phyloP scores from a whole-genome alignment of 2,113 vertebrate genomes.

The Pterophyllum scalare region DNA sequence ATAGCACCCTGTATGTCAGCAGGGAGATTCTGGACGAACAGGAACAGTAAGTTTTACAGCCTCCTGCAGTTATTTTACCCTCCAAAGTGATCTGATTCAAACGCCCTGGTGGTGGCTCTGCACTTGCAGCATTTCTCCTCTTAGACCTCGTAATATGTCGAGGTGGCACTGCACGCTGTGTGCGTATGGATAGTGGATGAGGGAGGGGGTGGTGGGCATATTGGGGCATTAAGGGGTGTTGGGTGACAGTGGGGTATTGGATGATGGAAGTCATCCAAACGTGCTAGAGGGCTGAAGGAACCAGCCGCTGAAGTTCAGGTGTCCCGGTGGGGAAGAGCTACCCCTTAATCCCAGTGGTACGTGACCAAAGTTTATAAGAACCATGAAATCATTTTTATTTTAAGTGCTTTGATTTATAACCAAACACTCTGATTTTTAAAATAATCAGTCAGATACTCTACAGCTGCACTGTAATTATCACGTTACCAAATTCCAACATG shows the following conservation, averaged over 20 bases:
- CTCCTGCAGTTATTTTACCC: neutral
- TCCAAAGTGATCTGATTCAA: neutral
- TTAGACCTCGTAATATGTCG: neutral
- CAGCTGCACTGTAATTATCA: neutral
- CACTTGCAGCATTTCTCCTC: neutral
- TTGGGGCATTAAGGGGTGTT: neutral
- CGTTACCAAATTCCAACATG: neutral
- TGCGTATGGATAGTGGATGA: neutral
- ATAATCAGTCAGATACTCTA: neutral
- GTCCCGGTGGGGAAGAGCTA: neutral
- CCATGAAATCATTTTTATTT: neutral
- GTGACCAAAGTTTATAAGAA: neutral
- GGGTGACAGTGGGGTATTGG: neutral
- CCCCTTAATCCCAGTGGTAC: neutral
- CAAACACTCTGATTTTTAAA: neutral
- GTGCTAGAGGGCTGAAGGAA: neutral
- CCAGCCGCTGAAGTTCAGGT: neutral
- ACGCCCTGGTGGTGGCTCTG: neutral
- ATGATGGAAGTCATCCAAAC: neutral
- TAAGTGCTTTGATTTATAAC: neutral
- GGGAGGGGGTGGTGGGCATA: neutral
- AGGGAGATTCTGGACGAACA: neutral
- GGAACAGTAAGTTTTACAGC: neutral
- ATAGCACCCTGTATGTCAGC: neutral
- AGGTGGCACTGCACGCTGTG: neutral